phyloP scores from a whole-genome alignment of 2,888 invertebrate genomes.

The Pterostichus madidus region DNA sequence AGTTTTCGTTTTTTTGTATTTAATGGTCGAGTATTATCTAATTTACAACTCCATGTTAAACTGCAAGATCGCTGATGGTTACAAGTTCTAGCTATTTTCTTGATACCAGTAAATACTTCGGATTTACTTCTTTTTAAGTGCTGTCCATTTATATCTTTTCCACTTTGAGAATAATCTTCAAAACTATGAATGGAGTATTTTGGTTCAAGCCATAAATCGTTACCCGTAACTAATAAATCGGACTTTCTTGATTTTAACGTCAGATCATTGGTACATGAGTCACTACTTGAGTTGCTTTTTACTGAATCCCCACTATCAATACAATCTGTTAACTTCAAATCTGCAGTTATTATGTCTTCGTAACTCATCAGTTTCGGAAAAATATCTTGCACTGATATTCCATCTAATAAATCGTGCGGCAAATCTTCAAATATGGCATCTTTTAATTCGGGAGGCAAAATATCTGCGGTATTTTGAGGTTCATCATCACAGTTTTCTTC shows the following conservation, averaged over 20 bases:
- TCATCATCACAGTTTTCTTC: slow-evolving; percentile 86
- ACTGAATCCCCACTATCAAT: slow-evolving; percentile 67
- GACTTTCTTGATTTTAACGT: slow-evolving; percentile 74
- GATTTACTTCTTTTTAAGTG: slow-evolving; percentile 84
- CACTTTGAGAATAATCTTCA: slow-evolving; percentile 81
- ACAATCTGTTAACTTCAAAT: slow-evolving; percentile 76
- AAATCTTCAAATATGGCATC: slow-evolving; percentile 92
- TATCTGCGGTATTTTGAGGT: slow-evolving; percentile 88
- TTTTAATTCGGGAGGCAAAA: slow-evolving; percentile 91
- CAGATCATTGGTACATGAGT: slow-evolving; percentile 68
- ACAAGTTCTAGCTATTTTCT: slow-evolving; percentile 78
- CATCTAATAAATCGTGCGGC: slow-evolving; percentile 89
- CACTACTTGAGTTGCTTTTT: slow-evolving; percentile 56
- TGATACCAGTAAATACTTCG: slow-evolving; percentile 80
- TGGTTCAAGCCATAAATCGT: slow-evolving; percentile 76
- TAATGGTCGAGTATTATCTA: slow-evolving; percentile 82
- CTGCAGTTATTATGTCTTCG: slow-evolving; percentile 83
- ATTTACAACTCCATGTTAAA: slow-evolving; percentile 85
- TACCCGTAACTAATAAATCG: slow-evolving; percentile 72
- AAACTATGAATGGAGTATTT: slow-evolving; percentile 78
- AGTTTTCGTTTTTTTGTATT: slow-evolving; percentile 86
- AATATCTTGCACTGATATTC: slow-evolving; percentile 92
- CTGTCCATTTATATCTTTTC: slow-evolving; percentile 76
- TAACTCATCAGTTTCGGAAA: slow-evolving; percentile 86
- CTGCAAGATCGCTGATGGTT: slow-evolving; percentile 85